Evolutionary conservation across 2,888 invertebrate species (phyloP).

Genomic region (Acleris laterana): DNA sequence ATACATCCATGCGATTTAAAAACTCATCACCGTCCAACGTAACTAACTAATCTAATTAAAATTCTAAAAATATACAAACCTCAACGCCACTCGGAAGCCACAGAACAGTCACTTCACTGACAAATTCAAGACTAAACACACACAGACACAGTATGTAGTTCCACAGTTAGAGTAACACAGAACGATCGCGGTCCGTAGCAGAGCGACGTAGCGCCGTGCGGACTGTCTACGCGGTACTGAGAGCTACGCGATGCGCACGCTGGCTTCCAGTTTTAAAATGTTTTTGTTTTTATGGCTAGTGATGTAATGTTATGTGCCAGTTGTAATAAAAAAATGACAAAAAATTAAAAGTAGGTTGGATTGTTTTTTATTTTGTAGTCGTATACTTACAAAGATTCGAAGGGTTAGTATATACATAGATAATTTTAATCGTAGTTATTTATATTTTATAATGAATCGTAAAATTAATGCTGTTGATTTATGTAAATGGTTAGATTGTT

Average conservation of each 20-base stretch:
- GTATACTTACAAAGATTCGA: too few species aligned
- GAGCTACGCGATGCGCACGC: slow-evolving; percentile 34
- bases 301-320: background rate
- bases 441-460: too few species aligned
- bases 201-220: slow-evolving; percentile 54
- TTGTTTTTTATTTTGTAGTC: too few species aligned
- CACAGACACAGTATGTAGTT: slow-evolving; percentile 35
- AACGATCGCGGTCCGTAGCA: slow-evolving; percentile 55
- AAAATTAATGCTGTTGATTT: too few species aligned
- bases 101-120: slow-evolving; percentile 30
- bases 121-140: slow-evolving; percentile 22
- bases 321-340: background rate
- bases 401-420: too few species aligned
- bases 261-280: slow-evolving; percentile 8
- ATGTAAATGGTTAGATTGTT: too few species aligned
- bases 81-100: slow-evolving; percentile 26
- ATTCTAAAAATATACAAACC: slow-evolving; percentile 28
- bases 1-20: background rate
- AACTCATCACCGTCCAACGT: background rate
- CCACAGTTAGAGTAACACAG: slow-evolving; percentile 23
- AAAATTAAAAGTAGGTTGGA: background rate
- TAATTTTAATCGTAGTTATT: too few species aligned
- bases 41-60: slow-evolving; percentile 30
- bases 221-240: slow-evolving; percentile 64
- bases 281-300: slow-evolving; percentile 22